Conservation (phyloP, 2,797 vertebrate genomes). For the Propithecus perrieri region DNA sequence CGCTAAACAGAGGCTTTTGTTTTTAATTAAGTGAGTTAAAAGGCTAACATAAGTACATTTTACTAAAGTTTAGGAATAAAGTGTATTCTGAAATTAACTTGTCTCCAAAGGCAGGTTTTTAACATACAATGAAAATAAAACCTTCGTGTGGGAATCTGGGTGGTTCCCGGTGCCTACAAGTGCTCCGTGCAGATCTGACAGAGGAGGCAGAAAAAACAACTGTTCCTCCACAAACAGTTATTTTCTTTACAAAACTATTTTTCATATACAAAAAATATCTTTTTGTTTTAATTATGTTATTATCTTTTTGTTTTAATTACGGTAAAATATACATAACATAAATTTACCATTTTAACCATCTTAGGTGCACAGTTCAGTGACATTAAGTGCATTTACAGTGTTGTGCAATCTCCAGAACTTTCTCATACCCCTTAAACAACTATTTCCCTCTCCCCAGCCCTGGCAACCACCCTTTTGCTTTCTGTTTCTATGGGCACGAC, state of each 20-base stretch:
- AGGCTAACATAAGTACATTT: constrained; percentile 26
- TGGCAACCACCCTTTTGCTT: background rate
- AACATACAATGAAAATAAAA: background rate
- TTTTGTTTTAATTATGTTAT: background rate
- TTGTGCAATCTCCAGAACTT: background rate
- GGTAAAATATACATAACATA: background rate
- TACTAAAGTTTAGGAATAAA: constrained; percentile 50
- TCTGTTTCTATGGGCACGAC: background rate
- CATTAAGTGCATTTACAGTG: background rate
- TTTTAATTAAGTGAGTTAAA: constrained; percentile 63
- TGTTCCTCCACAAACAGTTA: background rate
- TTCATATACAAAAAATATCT: background rate
- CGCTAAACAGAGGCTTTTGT: background rate
- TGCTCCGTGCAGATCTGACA: background rate
- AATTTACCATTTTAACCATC: background rate
- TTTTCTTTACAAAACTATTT: background rate
- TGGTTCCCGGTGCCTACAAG: background rate
- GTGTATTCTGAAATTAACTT: constrained; percentile 20
- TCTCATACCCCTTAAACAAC: background rate
- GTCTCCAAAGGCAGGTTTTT: constrained; percentile 54
- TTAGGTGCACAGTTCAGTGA: background rate
- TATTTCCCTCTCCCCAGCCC: background rate
- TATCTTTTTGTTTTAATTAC: background rate
- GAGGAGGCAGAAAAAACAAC: no score
- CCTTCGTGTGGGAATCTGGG: background rate